Conservation (phyloP, 2,113 vertebrate genomes). For the Hoplias malabaricus region DNA sequence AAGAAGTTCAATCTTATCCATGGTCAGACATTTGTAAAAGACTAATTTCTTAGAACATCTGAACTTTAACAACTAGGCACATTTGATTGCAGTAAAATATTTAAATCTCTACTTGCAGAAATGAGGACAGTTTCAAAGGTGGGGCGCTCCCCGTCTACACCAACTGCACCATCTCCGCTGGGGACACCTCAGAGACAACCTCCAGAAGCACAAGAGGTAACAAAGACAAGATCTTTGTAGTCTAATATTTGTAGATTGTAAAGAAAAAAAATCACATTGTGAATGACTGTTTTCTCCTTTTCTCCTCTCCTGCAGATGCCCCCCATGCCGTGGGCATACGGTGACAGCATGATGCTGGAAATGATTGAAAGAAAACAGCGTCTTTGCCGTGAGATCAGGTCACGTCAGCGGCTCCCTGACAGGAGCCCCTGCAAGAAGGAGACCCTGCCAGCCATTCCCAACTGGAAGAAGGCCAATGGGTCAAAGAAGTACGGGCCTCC, state of each 20-base stretch:
- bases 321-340: slow-evolving; percentile 94
- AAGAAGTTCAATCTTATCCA: no score
- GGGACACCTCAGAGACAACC: slow-evolving; percentile 86
- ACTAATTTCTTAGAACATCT: no score
- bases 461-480: slow-evolving; percentile 86
- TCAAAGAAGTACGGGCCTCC: slow-evolving; percentile 91
- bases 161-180: slow-evolving; percentile 85
- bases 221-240: background rate
- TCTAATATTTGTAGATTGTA: background rate
- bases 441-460: slow-evolving; percentile 81
- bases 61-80: no score
- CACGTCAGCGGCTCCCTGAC: slow-evolving; percentile 85
- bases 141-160: slow-evolving; percentile 84
- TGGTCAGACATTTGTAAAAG: no score
- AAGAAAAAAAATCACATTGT: background rate
- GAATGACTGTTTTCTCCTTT: background rate
- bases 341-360: slow-evolving; percentile 96
- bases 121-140: slow-evolving; percentile 83
- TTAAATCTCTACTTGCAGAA: slow-evolving; percentile 68
- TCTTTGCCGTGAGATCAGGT: slow-evolving; percentile 93
- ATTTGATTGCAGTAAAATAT: background rate
- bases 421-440: slow-evolving; percentile 92
- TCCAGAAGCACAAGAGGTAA: slow-evolving; percentile 78
- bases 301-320: slow-evolving; percentile 76
- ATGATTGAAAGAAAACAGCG: slow-evolving; percentile 97